Percentiles rank a stretch among this genome's conserved stretches.
phyloP scores from a whole-genome alignment of 2,888 invertebrate species.

The Yponomeuta sedellus region DNA sequence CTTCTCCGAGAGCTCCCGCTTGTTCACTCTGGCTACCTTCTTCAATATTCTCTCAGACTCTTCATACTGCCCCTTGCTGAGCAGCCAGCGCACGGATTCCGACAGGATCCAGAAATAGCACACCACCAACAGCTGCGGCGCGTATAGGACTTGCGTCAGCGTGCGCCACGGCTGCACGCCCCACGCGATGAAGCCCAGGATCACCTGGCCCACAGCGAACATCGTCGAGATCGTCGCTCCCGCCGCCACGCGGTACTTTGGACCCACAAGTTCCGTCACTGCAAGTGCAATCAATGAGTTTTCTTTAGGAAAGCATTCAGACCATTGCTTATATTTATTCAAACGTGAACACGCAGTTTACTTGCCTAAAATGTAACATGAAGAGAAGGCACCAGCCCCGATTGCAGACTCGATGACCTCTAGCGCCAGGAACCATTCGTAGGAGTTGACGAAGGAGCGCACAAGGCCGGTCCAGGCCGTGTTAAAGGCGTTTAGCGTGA shows the following conservation, averaged over 20 bases:
- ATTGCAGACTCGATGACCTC: constrained; percentile 84
- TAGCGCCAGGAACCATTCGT: constrained; percentile 80
- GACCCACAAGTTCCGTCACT: constrained; percentile 88
- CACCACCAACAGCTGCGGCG: constrained; percentile 82
- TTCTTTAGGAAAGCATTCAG: no score
- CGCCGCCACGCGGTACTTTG: constrained; percentile 82
- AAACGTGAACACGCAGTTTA: neutral
- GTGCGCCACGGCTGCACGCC: constrained; percentile 81
- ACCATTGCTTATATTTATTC: no score
- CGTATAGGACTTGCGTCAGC: constrained; percentile 81
- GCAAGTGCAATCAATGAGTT: constrained; percentile 19
- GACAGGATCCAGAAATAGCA: constrained; percentile 83
- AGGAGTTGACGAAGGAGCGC: constrained; percentile 81
- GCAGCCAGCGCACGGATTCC: constrained; percentile 86
- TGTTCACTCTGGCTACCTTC: constrained; percentile 78
- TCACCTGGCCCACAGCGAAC: constrained; percentile 85
- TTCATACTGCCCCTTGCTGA: constrained; percentile 78
- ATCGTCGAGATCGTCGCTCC: constrained; percentile 84
- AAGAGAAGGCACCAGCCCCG: constrained; percentile 82
- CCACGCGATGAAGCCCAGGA: constrained; percentile 83
- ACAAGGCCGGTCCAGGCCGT: constrained; percentile 81
- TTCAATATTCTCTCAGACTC: constrained; percentile 79
- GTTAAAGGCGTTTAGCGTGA: constrained; percentile 78
- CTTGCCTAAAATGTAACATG: constrained; percentile 83
- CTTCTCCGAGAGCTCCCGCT: constrained; percentile 43